Conservation (phyloP, 2,113 vertebrate species). For the Isichthys henryi region DNA sequence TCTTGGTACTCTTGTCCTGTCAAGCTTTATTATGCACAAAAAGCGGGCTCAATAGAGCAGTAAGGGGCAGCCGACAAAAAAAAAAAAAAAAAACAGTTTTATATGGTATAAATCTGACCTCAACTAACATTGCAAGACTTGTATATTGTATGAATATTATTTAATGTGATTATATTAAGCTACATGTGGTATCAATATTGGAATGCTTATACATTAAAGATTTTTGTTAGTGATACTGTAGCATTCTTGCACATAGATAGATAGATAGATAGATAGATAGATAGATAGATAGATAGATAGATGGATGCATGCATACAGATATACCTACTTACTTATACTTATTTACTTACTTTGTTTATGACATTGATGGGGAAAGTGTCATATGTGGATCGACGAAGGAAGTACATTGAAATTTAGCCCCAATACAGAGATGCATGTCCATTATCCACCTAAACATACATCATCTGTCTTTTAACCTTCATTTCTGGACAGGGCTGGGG, state of each 20-base stretch:
- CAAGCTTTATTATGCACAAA: background rate
- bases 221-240: background rate
- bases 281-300: background rate
- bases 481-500: background rate
- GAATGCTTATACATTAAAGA: background rate
- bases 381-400: background rate
- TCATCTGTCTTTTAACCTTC: background rate
- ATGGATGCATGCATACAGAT: background rate
- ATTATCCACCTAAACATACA: background rate
- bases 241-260: background rate
- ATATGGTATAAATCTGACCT: background rate
- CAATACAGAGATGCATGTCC: background rate
- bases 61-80: background rate
- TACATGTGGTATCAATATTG: background rate
- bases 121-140: background rate
- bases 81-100: background rate
- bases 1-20: background rate
- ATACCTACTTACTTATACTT: background rate
- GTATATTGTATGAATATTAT: background rate
- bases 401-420: background rate
- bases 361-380: background rate
- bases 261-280: background rate
- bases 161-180: background rate
- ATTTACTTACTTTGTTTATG: background rate
- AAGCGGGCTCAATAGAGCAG: background rate